Evolutionary conservation across 2,113 vertebrate genomes (phyloP).

Genomic region (Megaceryle torquata): DNA sequence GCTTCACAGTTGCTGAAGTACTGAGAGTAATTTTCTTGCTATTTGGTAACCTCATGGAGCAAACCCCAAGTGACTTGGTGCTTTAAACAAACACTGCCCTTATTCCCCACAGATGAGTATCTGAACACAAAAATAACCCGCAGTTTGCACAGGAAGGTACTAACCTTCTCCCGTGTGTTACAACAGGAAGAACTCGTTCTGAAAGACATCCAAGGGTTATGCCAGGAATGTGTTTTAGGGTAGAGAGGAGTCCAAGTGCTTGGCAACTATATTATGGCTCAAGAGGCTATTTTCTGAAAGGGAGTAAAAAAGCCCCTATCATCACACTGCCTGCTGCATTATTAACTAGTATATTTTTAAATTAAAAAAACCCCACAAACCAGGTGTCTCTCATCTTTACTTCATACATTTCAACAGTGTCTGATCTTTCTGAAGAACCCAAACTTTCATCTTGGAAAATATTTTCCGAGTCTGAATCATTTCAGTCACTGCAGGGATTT

Average conservation of each 20-base stretch:
- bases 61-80: neutral
- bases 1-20: neutral
- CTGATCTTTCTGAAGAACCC: neutral
- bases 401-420: neutral
- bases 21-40: neutral
- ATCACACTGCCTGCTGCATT: neutral
- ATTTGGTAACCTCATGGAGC: neutral
- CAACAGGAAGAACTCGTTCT: neutral
- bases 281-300: neutral
- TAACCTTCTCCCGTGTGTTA: neutral
- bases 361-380: neutral
- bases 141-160: neutral
- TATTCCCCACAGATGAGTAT: neutral
- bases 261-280: neutral
- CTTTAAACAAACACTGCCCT: neutral
- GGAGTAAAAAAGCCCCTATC: neutral
- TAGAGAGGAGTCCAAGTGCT: neutral
- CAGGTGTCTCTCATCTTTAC: neutral
- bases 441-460: neutral
- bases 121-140: neutral
- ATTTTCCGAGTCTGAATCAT: neutral
- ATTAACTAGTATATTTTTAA: neutral
- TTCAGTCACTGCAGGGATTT: neutral
- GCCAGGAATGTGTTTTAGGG: neutral
- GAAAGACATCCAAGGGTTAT: neutral